Base-by-base conservation (phyloP, 1,140 invertebrate species). In the Lasaia peninsularis region DNA sequence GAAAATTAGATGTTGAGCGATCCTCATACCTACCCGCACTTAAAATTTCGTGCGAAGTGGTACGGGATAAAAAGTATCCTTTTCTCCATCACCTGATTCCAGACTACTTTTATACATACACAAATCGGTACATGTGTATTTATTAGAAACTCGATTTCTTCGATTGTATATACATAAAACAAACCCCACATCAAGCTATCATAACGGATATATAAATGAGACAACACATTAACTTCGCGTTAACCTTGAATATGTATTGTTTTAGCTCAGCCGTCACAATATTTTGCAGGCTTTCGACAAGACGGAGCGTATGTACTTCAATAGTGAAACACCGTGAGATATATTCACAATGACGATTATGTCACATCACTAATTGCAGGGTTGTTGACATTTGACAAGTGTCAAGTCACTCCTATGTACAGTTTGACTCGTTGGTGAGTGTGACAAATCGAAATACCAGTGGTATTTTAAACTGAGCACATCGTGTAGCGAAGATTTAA, bases 311-410 rank as follows among this genome's bases (percentile, higher is more conserved):
- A 16, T 5, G 20, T 21, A 44, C 40, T 18, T 44, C 33, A 20
- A 48, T 48, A 48, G 40, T 48, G 40, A 21, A 48, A 48, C 40
- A 48, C 40, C 40, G 40, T 48, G 40, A 21, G 40, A 48, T 21
- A 48, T 16, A n/a, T 3, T 21, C 2, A 48, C 40, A 48, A 48
- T 48, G 40, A 18, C 20, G 18, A 18, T 48, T 48, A 48, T 48
- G 40, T 48, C 40, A 48, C 40, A 20, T 16, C 18, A 48, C 18
- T 48, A 48, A 48, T 48, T 48, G 40, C 20, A 48, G 40, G 40
- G 40, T 48, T 48, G 40, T 48, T 48, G 40, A 44, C 37, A 44
- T 44, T 44, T 44, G 37, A 16, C 1, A 20, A 44, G 16, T 20
- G 37, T 20, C 14, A 44, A 10, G 37, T 44, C 37, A 44, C 18